Evolutionary conservation across 2,113 vertebrate species (phyloP).

Genomic region (Montifringilla adamsi): DNA sequence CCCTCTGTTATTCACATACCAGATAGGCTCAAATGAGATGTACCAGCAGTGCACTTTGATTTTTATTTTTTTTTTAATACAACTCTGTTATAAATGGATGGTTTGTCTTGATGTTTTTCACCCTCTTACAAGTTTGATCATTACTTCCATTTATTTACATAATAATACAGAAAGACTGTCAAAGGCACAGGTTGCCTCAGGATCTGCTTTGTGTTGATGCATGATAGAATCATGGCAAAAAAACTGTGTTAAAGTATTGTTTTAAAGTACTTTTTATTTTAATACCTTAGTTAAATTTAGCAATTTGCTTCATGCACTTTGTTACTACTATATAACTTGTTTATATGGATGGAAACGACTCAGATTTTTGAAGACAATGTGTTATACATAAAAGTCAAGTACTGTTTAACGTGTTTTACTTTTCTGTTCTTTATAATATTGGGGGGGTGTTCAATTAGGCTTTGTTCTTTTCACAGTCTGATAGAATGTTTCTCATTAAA

Average conservation of each 20-base stretch:
- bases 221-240: constrained; percentile 79
- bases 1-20: background rate
- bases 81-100: constrained; percentile 67
- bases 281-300: constrained; percentile 48
- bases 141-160: constrained; percentile 61
- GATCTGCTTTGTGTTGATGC: constrained; percentile 77
- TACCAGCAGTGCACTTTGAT: constrained; percentile 76
- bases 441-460: background rate
- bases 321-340: constrained; percentile 40
- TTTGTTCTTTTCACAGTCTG: background rate
- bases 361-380: constrained; percentile 50
- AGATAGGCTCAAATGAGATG: constrained; percentile 15
- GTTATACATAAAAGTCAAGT: constrained; percentile 19
- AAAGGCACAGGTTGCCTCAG: constrained; percentile 89
- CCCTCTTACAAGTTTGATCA: constrained; percentile 46
- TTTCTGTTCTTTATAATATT: constrained; percentile 10
- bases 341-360: constrained; percentile 51
- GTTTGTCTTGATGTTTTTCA: constrained; percentile 65
- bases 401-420: constrained; percentile 2
- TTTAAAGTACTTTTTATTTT: constrained; percentile 77
- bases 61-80: constrained; percentile 60
- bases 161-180: constrained; percentile 69
- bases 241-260: constrained; percentile 78
- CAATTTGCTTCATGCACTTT: constrained; percentile 69
- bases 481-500: constrained; percentile 30